Base-by-base conservation (phyloP, 2,797 vertebrate genomes). In the Sylvia borin region DNA sequence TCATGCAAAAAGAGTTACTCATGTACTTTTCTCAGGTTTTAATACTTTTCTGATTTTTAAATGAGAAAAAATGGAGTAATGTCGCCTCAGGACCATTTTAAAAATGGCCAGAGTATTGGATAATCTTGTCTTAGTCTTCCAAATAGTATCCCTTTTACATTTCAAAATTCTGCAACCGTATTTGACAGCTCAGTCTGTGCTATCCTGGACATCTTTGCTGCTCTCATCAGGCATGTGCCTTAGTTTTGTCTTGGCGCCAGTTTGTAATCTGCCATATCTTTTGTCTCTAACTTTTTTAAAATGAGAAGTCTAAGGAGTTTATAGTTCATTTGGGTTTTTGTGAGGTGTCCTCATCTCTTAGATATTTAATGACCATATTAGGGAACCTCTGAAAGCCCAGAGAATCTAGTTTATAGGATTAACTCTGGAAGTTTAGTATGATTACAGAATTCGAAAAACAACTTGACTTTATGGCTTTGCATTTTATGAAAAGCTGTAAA, bases 301-400 rank as follows among this genome's bases (percentile, higher is more conserved):
- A 73, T 89, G 31, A 51, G 64, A 74, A 84, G 31, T 90, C 73
- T 86, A 68, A 82, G 40, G 84, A 93, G 67, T 95, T 96, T 95
- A 82, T 74, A 82, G 85, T 86, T 90, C 65, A 62, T 83, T 53
- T 87, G 80, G 83, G 74, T 38, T 92, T 94, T 82, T 93, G 64
- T 85, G 94, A 90, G 47, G 83, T 90, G 77, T 90, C 57, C 88
- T 96, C 94, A 96, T 96, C 85, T 85, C 88, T 93, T 60, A 95
- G 90, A 79, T 93, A 88, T 95, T 93, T 93, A 80, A 77, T 87
- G 81, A 76, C 96, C 93, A 87, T 97, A 96, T 97, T 97, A 94
- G 96, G 96, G 38, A 96, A 95, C 42, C 45, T 95, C 71, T 85
- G 88, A 88, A 93, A 95, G 71, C 64, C 42, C 29, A 45, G 67